A percentile compares a stretch with the other conserved stretches of the same genome.
These are phyloP conservation scores for Hoplostethus mediterraneus DNA, from an alignment of 2,797 vertebrate genomes.

Conservation along the genomic window DNA sequence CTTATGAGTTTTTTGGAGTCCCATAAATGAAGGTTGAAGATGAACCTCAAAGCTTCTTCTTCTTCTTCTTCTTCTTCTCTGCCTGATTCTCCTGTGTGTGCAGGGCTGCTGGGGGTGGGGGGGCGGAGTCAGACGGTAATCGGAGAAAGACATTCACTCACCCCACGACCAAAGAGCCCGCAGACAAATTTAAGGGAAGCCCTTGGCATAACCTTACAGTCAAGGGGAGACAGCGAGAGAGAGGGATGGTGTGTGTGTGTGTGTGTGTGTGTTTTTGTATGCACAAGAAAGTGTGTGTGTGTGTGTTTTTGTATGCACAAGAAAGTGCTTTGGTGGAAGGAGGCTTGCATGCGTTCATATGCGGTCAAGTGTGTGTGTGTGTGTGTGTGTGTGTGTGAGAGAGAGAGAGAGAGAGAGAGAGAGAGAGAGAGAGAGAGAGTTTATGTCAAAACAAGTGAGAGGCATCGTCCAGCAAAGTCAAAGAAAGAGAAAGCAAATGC, in stretches of 20 bases:
- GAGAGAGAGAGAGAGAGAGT: conserved; percentile 37
- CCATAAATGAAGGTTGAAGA: conserved; percentile 48
- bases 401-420: conserved; percentile 41
- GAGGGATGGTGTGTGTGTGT: neutral
- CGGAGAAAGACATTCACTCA: conserved; percentile 41
- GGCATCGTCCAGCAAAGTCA: conserved; percentile 42
- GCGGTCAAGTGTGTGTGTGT: too few species aligned
- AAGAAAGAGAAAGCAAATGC: conserved; percentile 24
- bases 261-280: neutral
- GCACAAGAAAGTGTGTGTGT: too few species aligned
- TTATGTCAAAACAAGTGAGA: conserved; percentile 25
- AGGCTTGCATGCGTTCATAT: too few species aligned
- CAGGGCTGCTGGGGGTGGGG: neutral
- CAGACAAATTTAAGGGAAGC: conserved; percentile 55
- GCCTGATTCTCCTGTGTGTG: too few species aligned
- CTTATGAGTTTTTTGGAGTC: conserved; percentile 25
- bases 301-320: neutral
- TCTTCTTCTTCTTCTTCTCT: neutral
- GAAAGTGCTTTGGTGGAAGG: too few species aligned
- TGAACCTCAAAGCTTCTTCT: conserved; percentile 34
- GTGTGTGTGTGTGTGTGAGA: conserved; percentile 6
- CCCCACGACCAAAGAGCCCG: conserved; percentile 35
- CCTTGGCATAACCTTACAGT: conserved; percentile 31
- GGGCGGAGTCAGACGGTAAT: conserved; percentile 23
- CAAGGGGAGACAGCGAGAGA: neutral